A percentile compares a stretch with the other conserved stretches of the same genome.
phyloP scores from a whole-genome alignment of 2,888 invertebrate genomes.

The Nymphalis polychloros region DNA sequence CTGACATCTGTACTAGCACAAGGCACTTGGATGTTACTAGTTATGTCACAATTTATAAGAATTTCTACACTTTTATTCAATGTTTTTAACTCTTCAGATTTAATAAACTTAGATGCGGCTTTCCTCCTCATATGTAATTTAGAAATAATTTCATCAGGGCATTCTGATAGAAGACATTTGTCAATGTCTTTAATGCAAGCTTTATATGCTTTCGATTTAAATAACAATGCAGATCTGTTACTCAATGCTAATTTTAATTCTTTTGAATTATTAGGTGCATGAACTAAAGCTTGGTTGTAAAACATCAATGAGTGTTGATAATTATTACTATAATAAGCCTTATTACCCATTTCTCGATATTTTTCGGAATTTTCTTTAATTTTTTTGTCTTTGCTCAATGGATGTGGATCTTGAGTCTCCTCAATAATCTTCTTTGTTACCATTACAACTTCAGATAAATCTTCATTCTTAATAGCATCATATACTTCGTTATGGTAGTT shows the following conservation, averaged over 20 bases:
- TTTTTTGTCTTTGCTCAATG: conserved; percentile 30
- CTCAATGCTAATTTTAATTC: conserved; percentile 45
- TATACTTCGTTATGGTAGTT: conserved; percentile 47
- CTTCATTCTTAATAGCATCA: conserved; percentile 40
- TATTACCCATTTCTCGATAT: conserved; percentile 42
- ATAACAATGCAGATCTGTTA: conserved; percentile 47
- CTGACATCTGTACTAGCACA: conserved; percentile 42
- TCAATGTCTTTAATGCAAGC: conserved; percentile 46
- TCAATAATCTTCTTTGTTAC: conserved; percentile 37
- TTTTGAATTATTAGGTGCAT: conserved; percentile 44
- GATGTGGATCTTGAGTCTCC: conserved; percentile 35
- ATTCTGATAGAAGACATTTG: conserved; percentile 42
- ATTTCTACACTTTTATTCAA: neutral
- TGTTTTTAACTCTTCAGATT: conserved; percentile 1
- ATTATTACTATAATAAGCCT: conserved; percentile 28
- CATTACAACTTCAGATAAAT: conserved; percentile 42
- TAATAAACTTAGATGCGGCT: conserved; percentile 11
- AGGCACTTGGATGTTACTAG: conserved; percentile 38
- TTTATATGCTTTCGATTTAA: conserved; percentile 28
- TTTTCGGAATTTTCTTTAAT: conserved; percentile 38
- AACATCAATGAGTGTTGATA: conserved; percentile 33
- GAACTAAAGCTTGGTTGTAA: conserved; percentile 47
- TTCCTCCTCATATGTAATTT: conserved; percentile 41
- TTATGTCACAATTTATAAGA: neutral
- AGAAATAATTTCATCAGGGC: conserved; percentile 41